phyloP scores from a whole-genome alignment of 2,113 vertebrate species.

The Brachyhypopomus occidentalis region DNA sequence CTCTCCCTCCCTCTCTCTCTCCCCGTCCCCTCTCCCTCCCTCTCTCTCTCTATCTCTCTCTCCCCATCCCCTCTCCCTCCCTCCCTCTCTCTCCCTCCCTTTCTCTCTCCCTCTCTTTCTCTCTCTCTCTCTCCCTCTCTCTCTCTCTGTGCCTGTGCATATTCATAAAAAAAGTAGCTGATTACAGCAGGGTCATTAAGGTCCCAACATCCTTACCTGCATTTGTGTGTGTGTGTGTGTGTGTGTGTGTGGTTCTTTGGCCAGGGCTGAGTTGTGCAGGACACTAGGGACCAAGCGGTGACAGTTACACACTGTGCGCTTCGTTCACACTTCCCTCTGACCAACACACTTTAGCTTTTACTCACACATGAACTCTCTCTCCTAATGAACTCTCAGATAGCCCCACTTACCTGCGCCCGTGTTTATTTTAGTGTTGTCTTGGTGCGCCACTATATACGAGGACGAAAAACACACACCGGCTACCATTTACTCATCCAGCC shows the following conservation, averaged over 20 bases:
- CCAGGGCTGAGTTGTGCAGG: constrained; percentile 30
- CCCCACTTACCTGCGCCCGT: background rate
- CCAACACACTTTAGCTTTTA: constrained; percentile 11
- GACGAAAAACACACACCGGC: constrained; percentile 1
- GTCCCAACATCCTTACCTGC: constrained; percentile 51
- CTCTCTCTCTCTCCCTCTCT: constrained; percentile 46
- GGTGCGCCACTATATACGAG: background rate
- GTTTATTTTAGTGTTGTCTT: background rate
- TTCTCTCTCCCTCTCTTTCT: constrained; percentile 6
- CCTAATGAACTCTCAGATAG: constrained; percentile 36
- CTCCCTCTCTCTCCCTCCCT: constrained; percentile 37
- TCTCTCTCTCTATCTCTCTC: constrained; percentile 13
- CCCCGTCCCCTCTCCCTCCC: constrained; percentile 8
- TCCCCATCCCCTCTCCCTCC: constrained; percentile 48
- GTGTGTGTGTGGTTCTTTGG: constrained; percentile 30
- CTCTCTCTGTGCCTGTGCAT: background rate
- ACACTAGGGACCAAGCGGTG: constrained; percentile 28
- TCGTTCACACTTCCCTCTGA: constrained; percentile 42
- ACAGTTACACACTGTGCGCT: constrained; percentile 29
- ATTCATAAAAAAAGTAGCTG: constrained; percentile 67
- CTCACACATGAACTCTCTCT: constrained; percentile 45
- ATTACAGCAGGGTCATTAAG: constrained; percentile 67
- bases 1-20: constrained; percentile 49
- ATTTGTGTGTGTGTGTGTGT: constrained; percentile 23
- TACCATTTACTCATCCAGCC: background rate